phyloP scores from a whole-genome alignment of 1,140 invertebrate genomes.

The Euwallacea similis region DNA sequence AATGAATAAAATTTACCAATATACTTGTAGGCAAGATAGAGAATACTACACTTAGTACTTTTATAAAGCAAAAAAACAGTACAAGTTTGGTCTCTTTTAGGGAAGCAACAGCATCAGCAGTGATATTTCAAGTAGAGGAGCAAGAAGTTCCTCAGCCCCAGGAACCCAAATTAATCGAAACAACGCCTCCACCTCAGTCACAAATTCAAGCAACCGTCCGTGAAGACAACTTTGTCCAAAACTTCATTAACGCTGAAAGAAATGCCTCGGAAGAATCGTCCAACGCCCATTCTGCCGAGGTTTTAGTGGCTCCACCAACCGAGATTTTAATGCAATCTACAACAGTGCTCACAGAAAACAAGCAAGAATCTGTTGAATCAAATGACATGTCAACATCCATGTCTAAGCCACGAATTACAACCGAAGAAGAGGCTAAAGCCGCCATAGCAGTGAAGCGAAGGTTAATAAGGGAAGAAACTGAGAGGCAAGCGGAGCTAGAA shows the following conservation, averaged over 20 bases:
- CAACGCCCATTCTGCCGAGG: background rate
- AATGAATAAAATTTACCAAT: too few relatives aligned
- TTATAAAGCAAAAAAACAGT: too few relatives aligned
- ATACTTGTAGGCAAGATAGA: too few relatives aligned
- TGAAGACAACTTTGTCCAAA: slow-evolving; percentile 22
- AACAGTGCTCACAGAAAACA: background rate
- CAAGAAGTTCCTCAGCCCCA: slow-evolving; percentile 4
- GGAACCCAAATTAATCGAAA: background rate
- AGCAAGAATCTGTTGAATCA: background rate
- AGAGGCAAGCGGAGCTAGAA: slow-evolving; percentile 81
- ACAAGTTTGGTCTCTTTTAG: slow-evolving; percentile 7
- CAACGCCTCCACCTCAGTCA: slow-evolving; percentile 11
- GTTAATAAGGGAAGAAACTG: slow-evolving; percentile 81
- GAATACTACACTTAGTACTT: too few relatives aligned
- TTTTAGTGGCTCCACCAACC: background rate
- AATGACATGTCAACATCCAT: slow-evolving; percentile 62
- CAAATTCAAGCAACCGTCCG: slow-evolving; percentile 5
- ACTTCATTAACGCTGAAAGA: slow-evolving; percentile 29
- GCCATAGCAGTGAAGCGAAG: slow-evolving; percentile 82
- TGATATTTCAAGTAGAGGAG: background rate
- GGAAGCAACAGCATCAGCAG: slow-evolving; percentile 1
- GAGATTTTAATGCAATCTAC: background rate
- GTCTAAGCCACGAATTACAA: slow-evolving; percentile 73
- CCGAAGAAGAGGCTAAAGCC: slow-evolving; percentile 87
- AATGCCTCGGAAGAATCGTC: slow-evolving; percentile 13